These are phyloP conservation scores for Ommatoiulus sabulosus DNA, from an alignment of 2,888 invertebrate genomes.

Conservation along the genomic window DNA sequence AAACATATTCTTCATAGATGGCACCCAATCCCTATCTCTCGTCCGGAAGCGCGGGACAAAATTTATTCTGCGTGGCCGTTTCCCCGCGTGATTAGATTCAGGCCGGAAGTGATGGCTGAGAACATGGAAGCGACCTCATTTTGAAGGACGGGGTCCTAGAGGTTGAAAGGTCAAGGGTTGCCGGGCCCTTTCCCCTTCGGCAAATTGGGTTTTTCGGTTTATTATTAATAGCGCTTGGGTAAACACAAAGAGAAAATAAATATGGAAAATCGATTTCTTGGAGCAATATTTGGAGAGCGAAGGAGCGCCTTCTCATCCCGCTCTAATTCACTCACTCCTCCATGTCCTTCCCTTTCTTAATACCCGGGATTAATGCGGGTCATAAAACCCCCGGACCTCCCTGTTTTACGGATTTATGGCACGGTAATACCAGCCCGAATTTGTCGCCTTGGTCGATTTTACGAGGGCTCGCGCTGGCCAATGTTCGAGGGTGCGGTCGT, in stretches of 20 bases:
- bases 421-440: background rate
- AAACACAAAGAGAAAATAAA: conserved; percentile 25
- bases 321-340: conserved; percentile 23
- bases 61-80: too few species aligned
- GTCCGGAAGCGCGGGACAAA: too few species aligned
- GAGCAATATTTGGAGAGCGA: conserved; percentile 16
- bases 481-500: background rate
- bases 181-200: background rate
- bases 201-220: conserved; percentile 24
- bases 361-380: conserved; percentile 26
- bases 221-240: conserved; percentile 22
- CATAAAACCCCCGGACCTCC: background rate
- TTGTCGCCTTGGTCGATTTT: background rate
- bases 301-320: conserved; percentile 1
- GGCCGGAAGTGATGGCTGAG: too few species aligned
- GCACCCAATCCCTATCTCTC: too few species aligned
- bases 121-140: too few species aligned
- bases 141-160: background rate
- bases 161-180: background rate
- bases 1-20: too few species aligned
- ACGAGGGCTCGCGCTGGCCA: background rate
- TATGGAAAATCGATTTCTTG: conserved; percentile 34
- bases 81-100: too few species aligned
- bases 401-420: conserved; percentile 34
- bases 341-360: background rate